A percentile compares a stretch with the other conserved stretches of the same genome.
Evolutionary conservation across 2,888 invertebrate species (phyloP).

Genomic region (Athalia circularis): DNA sequence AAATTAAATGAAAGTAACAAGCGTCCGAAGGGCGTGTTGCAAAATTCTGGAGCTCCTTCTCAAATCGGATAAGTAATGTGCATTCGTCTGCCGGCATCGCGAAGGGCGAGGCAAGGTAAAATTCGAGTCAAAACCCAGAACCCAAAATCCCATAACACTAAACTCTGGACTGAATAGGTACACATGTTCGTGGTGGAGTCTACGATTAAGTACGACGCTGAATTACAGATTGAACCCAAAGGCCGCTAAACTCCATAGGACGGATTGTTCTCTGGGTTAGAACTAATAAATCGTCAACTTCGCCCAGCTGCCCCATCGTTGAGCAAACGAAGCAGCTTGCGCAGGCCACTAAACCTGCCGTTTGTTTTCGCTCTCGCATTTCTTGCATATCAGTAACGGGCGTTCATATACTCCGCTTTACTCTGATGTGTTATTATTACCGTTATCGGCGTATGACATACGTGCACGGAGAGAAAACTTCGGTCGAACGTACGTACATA

Average conservation of each 20-base stretch:
- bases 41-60: too few relatives aligned
- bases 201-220: conserved; percentile 42
- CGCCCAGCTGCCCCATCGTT: neutral
- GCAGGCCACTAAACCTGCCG: conserved; percentile 15
- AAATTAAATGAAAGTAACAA: too few relatives aligned
- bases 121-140: conserved; percentile 25
- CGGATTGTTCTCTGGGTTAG: conserved; percentile 27
- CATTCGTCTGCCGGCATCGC: too few relatives aligned
- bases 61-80: too few relatives aligned
- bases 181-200: conserved; percentile 31
- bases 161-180: conserved; percentile 18
- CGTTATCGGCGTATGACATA: conserved; percentile 3
- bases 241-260: conserved; percentile 21
- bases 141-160: conserved; percentile 40
- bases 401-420: neutral
- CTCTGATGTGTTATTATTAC: neutral
- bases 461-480: too few relatives aligned
- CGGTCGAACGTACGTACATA: neutral
- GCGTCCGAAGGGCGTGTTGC: too few relatives aligned
- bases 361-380: conserved; percentile 20
- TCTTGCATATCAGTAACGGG: conserved; percentile 39
- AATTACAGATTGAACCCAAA: conserved; percentile 25
- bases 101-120: neutral
- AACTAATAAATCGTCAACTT: conserved; percentile 41
- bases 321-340: neutral